A percentile compares a stretch with the other conserved stretches of the same genome.
Conservation (phyloP, 1,140 invertebrate species). For the Papilio polytes region DNA sequence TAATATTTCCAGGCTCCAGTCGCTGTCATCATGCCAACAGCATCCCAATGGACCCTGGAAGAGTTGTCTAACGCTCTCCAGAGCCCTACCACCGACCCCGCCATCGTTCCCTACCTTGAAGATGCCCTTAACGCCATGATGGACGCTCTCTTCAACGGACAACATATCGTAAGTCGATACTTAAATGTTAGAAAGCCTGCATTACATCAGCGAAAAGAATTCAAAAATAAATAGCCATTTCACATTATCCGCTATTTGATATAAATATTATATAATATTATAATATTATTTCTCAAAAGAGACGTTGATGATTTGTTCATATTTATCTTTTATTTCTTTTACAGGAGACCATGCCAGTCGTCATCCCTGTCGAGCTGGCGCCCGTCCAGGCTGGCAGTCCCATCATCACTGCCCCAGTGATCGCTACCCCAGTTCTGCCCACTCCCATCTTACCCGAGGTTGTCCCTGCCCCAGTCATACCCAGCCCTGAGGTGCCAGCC, state of each 20-base stretch:
- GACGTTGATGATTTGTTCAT: too few relatives aligned
- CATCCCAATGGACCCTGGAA: constrained; percentile 51
- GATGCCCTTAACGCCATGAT: constrained; percentile 55
- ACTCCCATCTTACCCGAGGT: not conserved
- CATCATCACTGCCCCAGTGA: constrained; percentile 11
- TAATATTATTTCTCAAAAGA: too few relatives aligned
- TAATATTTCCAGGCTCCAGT: constrained; percentile 25
- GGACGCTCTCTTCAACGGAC: constrained; percentile 46
- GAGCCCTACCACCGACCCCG: constrained; percentile 51
- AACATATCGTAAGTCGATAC: constrained; percentile 45
- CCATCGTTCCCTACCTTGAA: constrained; percentile 50
- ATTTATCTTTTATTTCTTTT: not conserved
- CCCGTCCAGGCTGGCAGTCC: constrained; percentile 35
- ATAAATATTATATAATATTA: too few relatives aligned
- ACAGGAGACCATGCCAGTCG: constrained; percentile 20
- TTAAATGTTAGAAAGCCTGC: too few relatives aligned
- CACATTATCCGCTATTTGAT: too few relatives aligned
- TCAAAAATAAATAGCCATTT: too few relatives aligned
- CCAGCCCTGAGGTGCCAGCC: constrained; percentile 35
- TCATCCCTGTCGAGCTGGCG: constrained; percentile 10
- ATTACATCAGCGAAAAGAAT: too few relatives aligned
- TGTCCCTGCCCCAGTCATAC: not conserved
- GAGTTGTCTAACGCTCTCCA: constrained; percentile 58
- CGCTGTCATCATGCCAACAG: constrained; percentile 11
- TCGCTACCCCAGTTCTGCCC: constrained; percentile 18